Percentiles rank a stretch among this genome's conserved stretches.
Evolutionary conservation across 2,888 invertebrate species (phyloP).

Genomic region (Mesorhabditis belari): DNA sequence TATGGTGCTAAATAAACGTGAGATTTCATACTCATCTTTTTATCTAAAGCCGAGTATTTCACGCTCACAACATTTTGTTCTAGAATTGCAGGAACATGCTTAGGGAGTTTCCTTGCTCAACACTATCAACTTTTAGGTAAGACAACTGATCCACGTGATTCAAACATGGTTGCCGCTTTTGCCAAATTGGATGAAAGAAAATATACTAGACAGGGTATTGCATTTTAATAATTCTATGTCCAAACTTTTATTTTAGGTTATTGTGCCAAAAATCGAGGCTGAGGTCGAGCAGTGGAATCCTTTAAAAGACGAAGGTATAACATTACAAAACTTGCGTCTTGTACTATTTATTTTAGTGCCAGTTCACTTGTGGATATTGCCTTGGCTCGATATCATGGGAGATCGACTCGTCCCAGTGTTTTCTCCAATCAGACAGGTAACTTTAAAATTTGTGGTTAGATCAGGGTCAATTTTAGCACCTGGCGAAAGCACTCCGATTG

Average conservation of each 20-base stretch:
- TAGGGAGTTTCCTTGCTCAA: not conserved
- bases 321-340: not conserved
- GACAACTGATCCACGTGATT: constrained; percentile 65
- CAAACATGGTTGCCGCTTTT: constrained; percentile 74
- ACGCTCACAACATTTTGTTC: not conserved
- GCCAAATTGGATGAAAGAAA: constrained; percentile 76
- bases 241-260: constrained; percentile 13
- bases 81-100: not conserved
- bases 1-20: not conserved
- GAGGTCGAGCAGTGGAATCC: constrained; percentile 70
- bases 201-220: constrained; percentile 70
- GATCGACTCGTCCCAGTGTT: constrained; percentile 64
- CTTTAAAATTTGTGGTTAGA: not conserved
- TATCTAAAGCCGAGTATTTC: not conserved
- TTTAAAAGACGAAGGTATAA: constrained; percentile 72
- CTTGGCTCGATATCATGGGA: constrained; percentile 84
- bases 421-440: constrained; percentile 73
- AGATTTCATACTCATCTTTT: not conserved
- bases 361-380: constrained; percentile 91
- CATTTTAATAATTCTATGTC: not conserved
- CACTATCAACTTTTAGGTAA: constrained; percentile 57
- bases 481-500: constrained; percentile 77
- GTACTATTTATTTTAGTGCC: constrained; percentile 89
- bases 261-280: constrained; percentile 38
- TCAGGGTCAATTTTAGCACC: constrained; percentile 61